These are phyloP conservation scores for Pampusana beccarii DNA, from an alignment of 2,113 vertebrate species.

Conservation along the genomic window DNA sequence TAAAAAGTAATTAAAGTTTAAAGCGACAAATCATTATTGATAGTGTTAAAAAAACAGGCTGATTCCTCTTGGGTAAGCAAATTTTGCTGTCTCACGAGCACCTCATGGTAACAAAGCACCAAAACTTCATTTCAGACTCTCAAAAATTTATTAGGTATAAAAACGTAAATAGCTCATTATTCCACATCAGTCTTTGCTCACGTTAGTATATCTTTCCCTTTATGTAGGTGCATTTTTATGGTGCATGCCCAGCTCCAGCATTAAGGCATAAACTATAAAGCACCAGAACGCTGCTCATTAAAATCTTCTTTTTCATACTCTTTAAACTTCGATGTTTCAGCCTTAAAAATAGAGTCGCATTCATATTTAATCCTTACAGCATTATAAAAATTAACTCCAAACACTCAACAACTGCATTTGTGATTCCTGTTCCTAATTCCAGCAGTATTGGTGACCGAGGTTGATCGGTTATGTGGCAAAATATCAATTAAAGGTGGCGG, in stretches of 20 bases:
- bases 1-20: not conserved
- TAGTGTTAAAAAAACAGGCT: not conserved
- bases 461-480: not conserved
- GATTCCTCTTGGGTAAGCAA: not conserved
- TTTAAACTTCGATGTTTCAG: not conserved
- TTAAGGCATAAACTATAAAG: not conserved
- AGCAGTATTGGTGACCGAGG: not conserved
- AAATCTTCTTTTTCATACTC: not conserved
- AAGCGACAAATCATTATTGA: not conserved
- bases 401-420: not conserved
- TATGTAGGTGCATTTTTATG: not conserved
- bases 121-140: not conserved
- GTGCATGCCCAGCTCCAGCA: not conserved
- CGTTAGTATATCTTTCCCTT: not conserved
- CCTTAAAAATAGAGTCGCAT: not conserved
- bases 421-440: not conserved
- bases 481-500: not conserved
- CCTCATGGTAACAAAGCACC: not conserved
- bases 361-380: not conserved
- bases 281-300: not conserved
- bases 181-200: not conserved
- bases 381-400: not conserved
- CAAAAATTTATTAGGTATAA: not conserved
- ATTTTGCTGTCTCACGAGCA: too few relatives aligned
- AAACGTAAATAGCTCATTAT: not conserved